Base-by-base conservation (phyloP, 2,797 vertebrate species). In the Alosa sapidissima region DNA sequence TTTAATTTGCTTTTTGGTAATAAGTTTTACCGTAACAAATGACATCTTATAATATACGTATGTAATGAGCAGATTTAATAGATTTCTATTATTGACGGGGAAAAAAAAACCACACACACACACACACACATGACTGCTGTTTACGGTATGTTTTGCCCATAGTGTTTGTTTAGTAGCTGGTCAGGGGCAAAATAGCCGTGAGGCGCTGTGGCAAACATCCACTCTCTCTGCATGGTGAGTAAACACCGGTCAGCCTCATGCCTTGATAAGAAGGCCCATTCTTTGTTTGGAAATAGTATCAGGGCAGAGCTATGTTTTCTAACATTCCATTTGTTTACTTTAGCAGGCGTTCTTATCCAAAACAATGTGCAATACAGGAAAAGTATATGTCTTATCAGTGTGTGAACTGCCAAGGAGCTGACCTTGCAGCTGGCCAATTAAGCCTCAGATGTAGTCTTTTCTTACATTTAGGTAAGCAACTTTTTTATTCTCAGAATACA, bases 361-460 rank as follows among this genome's bases (percentile, higher is more conserved):
- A 78, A 78, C 72, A 78, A 78, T 78, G 72, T 78, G 41, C 36
- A 78, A 78, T 78, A 78, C 72, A 45, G 72, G 14, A 78, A 78
- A 47, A 2, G 36, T 78, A 21, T 72, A 72, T 13, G 33, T 16
- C 7, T 78, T 78, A 21, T 45, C 72, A 78, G 36, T 8, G 36
- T 78, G 28, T 36, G 65, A 62, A 24, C 58, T 62, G 58, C n/a
- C 58, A 7, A n/a, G 7, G 21, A 24, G 58, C 58, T 24, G 58
- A 62, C n/a, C 58, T 62, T 62, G 58, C 58, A 24, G n/a, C 9
- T 24, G n/a, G n/a, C 58, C 58, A 24, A 24, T 62, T 9, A 6
- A n/a, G n/a, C n/a, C 6, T 55, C 58, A 62, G 0, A 62, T 60
- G 58, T 24, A 1, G n/a, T 24, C 58, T 24, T 62, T 21, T 62